Percentiles rank a stretch among this genome's conserved stretches.
phyloP scores from a whole-genome alignment of 2,113 vertebrate species.

The Aldabrachelys gigantea region DNA sequence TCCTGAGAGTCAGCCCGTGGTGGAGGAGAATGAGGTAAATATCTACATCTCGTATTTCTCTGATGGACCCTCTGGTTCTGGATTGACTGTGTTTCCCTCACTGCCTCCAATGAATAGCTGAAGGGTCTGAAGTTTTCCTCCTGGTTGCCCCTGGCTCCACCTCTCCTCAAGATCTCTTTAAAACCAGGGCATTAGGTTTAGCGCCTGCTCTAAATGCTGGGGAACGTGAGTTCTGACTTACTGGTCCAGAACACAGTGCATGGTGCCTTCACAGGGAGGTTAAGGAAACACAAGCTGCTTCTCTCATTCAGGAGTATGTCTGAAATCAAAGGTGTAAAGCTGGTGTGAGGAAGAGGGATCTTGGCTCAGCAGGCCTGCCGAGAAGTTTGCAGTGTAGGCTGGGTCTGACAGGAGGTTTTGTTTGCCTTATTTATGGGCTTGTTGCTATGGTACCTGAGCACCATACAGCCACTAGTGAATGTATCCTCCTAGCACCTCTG shows the following conservation, averaged over 20 bases:
- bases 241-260: not conserved
- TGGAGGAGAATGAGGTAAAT: not conserved
- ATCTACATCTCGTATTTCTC: not conserved
- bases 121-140: not conserved
- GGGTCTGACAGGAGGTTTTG: not conserved
- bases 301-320: not conserved
- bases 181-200: not conserved
- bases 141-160: not conserved
- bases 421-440: not conserved
- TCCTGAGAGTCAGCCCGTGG: not conserved
- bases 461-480: not conserved
- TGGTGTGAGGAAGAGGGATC: not conserved
- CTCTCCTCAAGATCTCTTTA: not conserved
- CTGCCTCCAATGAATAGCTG: not conserved
- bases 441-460: not conserved
- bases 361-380: not conserved
- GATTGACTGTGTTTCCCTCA: not conserved
- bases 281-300: not conserved
- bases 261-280: not conserved
- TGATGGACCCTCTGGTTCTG: not conserved
- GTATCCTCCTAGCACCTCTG: not conserved
- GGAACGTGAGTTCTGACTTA: not conserved
- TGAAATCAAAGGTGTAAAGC: not conserved
- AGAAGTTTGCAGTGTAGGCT: accelerated
- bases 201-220: not conserved